Evolutionary conservation across 2,113 vertebrate genomes (phyloP), one percentile per base, ranked within the genome.

Genomic region (Uria aalge): DNA sequence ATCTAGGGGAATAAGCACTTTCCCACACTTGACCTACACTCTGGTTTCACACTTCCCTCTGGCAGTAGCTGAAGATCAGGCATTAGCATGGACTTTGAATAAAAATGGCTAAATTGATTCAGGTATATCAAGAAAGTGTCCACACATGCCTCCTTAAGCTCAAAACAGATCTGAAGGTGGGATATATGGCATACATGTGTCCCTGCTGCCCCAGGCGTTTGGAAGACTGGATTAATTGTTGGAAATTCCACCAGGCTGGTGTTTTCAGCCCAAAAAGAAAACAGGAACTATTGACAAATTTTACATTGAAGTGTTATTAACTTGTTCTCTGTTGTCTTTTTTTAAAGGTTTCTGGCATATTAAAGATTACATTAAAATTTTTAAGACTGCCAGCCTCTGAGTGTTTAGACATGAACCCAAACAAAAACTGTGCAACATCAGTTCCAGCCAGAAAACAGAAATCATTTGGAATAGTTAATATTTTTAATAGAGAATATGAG

Each of bases 161-260:
- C 48, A 63, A n/a, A 57, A 55, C 15, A 52, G 26, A 74, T 55
- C 60, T 86, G 41, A 84, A 71, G 34, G 16, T 40, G 20, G 5
- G 7, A 40, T 59, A 43, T 0, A 0, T 80, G n/a, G 9, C 41
- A 40, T 30, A 19, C 1, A 4, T 30, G 6, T 72, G 18, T 55
- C 38, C 26, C 38, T 64, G 34, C 8, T 76, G 13, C 17, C 40
- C 15, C 22, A 56, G 36, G 8, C 22, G 11, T 62, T 66, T 69
- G 63, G 32, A 73, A 59, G 12, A 24, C 7, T 73, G 29, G 32
- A 53, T 59, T 74, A 36, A 36, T 45, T 11, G 6, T 5, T 94
- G 29, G 41, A 60, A 88, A 78, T 48, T 76, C 63, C 71, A 60
- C 11, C 12, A 73, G 40, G 6, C 1, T 83, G 50, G 1, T 52